Evolutionary conservation across 2,888 invertebrate species (phyloP).

Genomic region (Drosophila anomalata): DNA sequence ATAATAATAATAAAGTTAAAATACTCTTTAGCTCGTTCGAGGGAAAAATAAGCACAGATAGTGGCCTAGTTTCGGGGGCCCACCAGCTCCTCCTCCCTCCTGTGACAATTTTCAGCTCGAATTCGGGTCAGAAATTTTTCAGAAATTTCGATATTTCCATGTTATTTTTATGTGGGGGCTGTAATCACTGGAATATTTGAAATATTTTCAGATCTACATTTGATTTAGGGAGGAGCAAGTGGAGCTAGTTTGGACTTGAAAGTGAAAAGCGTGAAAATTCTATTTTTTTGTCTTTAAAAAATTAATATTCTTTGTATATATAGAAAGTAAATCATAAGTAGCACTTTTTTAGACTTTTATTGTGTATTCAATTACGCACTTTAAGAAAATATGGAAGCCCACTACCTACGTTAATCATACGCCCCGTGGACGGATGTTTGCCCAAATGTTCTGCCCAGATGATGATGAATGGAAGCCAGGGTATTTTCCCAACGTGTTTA

Average conservation of each 20-base stretch:
- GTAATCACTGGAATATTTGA: constrained; percentile 18
- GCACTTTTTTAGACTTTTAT: not conserved
- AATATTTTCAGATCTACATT: constrained; percentile 20
- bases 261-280: not conserved
- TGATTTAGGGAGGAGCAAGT: constrained; percentile 16
- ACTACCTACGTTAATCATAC: constrained; percentile 61
- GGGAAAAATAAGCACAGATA: constrained; percentile 24
- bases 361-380: constrained; percentile 29
- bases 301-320: not conserved
- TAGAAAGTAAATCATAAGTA: not conserved
- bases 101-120: constrained; percentile 64
- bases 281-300: not conserved
- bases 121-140: constrained; percentile 52
- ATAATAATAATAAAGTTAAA: constrained; percentile 56
- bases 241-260: not conserved
- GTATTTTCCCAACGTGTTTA: constrained; percentile 38
- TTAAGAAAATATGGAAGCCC: constrained; percentile 13
- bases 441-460: constrained; percentile 55
- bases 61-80: constrained; percentile 66
- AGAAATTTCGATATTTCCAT: constrained; percentile 28
- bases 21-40: constrained; percentile 35
- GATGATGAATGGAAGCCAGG: constrained; percentile 23
- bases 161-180: constrained; percentile 35
- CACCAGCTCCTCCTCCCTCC: constrained; percentile 14
- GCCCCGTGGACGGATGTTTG: constrained; percentile 53